Conservation (phyloP, 2,113 vertebrate genomes). For the Riparia riparia region DNA sequence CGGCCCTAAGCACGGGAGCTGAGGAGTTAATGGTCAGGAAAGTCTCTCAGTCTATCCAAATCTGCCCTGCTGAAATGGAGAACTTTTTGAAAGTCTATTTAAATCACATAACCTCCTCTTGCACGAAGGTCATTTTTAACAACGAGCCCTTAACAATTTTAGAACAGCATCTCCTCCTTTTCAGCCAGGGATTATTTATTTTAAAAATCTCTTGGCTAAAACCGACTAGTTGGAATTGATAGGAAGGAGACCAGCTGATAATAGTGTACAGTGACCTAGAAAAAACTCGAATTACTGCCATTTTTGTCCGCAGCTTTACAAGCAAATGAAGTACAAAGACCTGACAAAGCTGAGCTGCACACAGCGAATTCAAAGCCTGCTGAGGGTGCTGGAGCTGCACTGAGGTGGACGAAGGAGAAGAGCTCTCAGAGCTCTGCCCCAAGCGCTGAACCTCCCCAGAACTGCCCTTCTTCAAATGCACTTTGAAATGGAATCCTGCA, state of each 20-base stretch:
- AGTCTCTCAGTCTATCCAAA: not conserved
- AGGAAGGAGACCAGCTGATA: not conserved
- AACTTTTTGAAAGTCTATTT: not conserved
- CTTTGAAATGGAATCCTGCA: fast-evolving
- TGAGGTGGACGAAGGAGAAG: not conserved
- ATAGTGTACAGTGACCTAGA: slow-evolving; percentile 5
- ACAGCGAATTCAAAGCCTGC: not conserved
- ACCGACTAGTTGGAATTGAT: not conserved
- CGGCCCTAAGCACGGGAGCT: not conserved
- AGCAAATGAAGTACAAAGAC: not conserved
- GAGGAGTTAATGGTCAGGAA: not conserved
- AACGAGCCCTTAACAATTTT: not conserved
- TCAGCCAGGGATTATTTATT: slow-evolving; percentile 4
- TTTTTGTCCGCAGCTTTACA: not conserved
- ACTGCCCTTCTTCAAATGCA: not conserved
- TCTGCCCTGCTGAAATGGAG: not conserved
- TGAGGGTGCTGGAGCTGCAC: not conserved
- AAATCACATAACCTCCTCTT: slow-evolving; percentile 30
- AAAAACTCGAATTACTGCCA: not conserved
- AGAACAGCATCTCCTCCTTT: not conserved
- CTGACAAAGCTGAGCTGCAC: not conserved
- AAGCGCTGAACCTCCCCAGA: not conserved
- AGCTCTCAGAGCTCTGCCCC: not conserved
- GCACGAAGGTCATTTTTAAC: slow-evolving; percentile 51
- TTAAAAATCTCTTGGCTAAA: not conserved